These are phyloP conservation scores for Drosophila hydei DNA, from an alignment of 1,140 invertebrate genomes.

Conservation along the genomic window DNA sequence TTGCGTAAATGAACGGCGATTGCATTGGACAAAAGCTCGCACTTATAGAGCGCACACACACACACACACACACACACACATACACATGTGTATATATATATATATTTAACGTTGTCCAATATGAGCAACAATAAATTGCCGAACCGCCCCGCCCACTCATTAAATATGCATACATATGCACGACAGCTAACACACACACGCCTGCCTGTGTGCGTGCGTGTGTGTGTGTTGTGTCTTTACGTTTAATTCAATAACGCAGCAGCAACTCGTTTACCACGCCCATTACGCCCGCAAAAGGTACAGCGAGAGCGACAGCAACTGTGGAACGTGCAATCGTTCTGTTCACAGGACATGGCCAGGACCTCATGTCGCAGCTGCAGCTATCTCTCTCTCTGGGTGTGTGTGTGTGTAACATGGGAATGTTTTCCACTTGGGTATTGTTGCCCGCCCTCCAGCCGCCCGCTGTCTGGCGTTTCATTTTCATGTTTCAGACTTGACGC, in stretches of 20 bases:
- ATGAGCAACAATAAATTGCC: slow-evolving; percentile 40
- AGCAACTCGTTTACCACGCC: slow-evolving; percentile 58
- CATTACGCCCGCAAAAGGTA: slow-evolving; percentile 33
- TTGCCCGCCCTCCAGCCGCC: background rate
- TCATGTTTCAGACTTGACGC: slow-evolving; percentile 42
- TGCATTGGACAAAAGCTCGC: slow-evolving; percentile 23
- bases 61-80: slow-evolving; percentile 10
- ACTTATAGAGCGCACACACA: slow-evolving; percentile 13
- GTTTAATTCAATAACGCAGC: slow-evolving; percentile 77
- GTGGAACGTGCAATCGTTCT: slow-evolving; percentile 24
- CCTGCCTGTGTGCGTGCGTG: too few species aligned
- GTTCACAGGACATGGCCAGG: slow-evolving; percentile 16
- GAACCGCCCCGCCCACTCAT: slow-evolving; percentile 29
- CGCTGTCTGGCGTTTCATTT: slow-evolving; percentile 26
- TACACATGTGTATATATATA: background rate
- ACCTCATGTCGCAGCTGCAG: slow-evolving; percentile 29
- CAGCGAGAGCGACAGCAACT: background rate
- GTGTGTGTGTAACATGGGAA: slow-evolving; percentile 21
- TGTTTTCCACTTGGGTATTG: slow-evolving; percentile 36
- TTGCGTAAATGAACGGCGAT: slow-evolving; percentile 31
- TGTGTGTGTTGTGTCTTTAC: slow-evolving; percentile 28
- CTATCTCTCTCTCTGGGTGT: background rate
- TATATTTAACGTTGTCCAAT: background rate
- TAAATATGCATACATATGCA: slow-evolving; percentile 22
- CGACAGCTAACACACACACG: too few species aligned